Evolutionary conservation across 2,888 invertebrate species (phyloP), one percentile per base, ranked within the genome.

Genomic region (Leptopilina drosophilae): DNA sequence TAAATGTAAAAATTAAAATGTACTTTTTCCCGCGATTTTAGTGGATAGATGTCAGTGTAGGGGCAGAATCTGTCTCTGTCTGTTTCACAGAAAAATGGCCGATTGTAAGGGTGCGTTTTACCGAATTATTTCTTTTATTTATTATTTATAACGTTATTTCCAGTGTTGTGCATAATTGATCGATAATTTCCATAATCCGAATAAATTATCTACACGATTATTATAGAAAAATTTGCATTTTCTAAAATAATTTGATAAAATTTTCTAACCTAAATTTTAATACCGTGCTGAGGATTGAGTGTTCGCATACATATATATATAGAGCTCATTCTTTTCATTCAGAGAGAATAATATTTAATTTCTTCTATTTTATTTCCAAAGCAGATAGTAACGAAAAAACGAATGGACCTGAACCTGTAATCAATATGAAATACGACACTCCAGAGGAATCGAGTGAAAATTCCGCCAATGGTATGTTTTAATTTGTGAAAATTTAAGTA

Each of bases 391-490:
- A 85, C 78, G 90, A 90, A 75, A 88, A 87, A 78, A 84, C 82
- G 40, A 87, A 87, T 82, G 87, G 84, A 67, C 86, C 88, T 64
- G 84, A 87, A 77, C 82, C 88, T 49, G 84, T 87, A 76, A 86
- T 87, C 80, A 84, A 88, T 53, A 88, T 90, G 87, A 90, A 90
- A 77, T 86, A 89, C 64, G 89, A 90, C 79, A 89, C 88, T 8
- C 87, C 89, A 8, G 89, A 88, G 59, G 89, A 90, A 65, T 85
- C 85, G 9, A 83, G 85, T 26, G 87, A 87, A 80, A 88, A 89
- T 84, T 88, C 89, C n/a, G 82, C 87, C 5, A 89, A 87, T 84
- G 91, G 90, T 90, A 83, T 85, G 86, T 79, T 76, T 20, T 64
- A 11, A 75, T 67, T 26, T 26, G 42, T 6, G 11, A 56, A 53